These are phyloP conservation scores for Drosophila leontia DNA, from an alignment of 1,140 invertebrate species.

Conservation along the genomic window DNA sequence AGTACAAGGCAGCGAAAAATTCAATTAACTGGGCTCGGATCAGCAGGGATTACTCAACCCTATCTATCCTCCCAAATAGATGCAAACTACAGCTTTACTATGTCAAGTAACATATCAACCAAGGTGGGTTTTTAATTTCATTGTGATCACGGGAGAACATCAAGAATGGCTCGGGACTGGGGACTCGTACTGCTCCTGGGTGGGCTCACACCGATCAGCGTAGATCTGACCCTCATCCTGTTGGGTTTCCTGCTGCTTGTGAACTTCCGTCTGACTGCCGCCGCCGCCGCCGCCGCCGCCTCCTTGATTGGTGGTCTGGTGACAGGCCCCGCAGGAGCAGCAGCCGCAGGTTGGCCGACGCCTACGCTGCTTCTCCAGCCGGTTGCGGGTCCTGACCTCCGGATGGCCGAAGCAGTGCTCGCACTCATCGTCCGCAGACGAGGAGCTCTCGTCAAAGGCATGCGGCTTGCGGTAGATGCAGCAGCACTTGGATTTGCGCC, in stretches of 20 bases:
- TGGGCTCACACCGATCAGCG: not conserved
- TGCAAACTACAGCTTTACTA: not conserved
- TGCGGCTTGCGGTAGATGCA: conserved; percentile 94
- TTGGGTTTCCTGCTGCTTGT: no score
- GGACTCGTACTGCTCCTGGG: not conserved
- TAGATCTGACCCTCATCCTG: not conserved
- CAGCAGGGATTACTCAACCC: not conserved
- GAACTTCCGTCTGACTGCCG: not conserved
- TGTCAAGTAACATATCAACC: no score
- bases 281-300: no score
- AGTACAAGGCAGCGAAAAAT: conserved; percentile 1
- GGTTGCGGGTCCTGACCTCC: conserved; percentile 88
- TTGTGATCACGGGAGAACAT: not conserved
- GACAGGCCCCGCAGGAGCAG: not conserved
- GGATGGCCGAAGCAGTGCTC: conserved; percentile 94
- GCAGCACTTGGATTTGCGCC: conserved; percentile 97
- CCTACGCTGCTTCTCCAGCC: conserved; percentile 35
- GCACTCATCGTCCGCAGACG: conserved; percentile 91
- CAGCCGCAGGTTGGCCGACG: not conserved
- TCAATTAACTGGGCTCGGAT: conserved; percentile 6
- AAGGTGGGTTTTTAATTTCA: not conserved
- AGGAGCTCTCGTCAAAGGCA: conserved; percentile 93
- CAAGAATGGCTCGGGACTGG: not conserved
- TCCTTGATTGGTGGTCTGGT: not conserved
- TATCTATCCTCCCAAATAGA: not conserved